Base-by-base conservation (phyloP, 2,797 vertebrate genomes). In the Girardinus metallicus region DNA sequence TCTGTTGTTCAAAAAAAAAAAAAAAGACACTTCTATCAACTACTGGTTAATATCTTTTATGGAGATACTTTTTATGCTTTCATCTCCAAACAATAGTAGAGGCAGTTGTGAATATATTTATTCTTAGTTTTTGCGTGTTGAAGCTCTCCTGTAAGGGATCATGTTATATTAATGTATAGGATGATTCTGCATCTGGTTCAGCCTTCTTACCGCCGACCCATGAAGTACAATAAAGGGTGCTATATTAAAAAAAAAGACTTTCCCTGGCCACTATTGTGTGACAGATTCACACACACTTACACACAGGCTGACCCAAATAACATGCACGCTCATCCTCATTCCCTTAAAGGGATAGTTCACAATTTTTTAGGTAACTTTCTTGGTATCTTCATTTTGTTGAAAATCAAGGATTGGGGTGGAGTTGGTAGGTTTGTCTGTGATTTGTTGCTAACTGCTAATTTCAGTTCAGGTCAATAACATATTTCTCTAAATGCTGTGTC, bases 31-130 rank as follows among this genome's bases (percentile, higher is more conserved):
- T 95, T 93, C 89, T 93, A 89, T 92, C 90, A 92, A 91, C 91
- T 94, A 93, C 91, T 79, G 64, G 93, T 93, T 93, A 93, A 92
- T 94, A 92, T 95, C 93, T 94, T 94, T 95, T 94, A 90, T 71
- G 83, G 91, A 93, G 90, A 90, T 93, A 93, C 89, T 94, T 95
- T 95, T 95, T 94, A 93, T 90, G 92, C 92, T 92, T 94, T 93
- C 91, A 91, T 95, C 93, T 95, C 94, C 92, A 94, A 93, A 91
- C 90, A 92, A 93, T 94, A 94, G 89, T 92, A 94, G 92, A 94
- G 91, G 94, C 94, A 95, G 94, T 94, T 96, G 95, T 95, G 96
- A 95, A 95, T 96, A 95, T 96, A 96, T 96, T 96, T 96, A 96
- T 96, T 96, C 95, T 95, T 96, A 94, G 94, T 95, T 95, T 96